Conservation (phyloP, 2,797 vertebrate genomes). For the Liparis tanakae region DNA sequence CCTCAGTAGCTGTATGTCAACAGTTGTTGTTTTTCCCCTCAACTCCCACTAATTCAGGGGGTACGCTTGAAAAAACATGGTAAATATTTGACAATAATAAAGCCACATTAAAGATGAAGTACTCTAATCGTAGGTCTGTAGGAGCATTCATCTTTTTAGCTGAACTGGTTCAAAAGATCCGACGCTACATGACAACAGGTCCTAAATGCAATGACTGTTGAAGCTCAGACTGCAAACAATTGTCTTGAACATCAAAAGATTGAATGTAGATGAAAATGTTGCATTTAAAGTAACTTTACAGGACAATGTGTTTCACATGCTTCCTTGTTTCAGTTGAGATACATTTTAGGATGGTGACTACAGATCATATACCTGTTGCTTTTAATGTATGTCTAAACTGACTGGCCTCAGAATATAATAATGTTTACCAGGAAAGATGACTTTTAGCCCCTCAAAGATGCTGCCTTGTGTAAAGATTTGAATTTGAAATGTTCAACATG, state of each 20-base stretch:
- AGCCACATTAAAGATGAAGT: constrained; percentile 52
- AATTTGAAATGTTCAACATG: background rate
- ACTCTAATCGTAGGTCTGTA: constrained; percentile 43
- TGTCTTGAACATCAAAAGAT: background rate
- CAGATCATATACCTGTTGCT: background rate
- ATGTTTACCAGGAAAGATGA: background rate
- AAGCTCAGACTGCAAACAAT: background rate
- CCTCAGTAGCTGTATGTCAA: background rate
- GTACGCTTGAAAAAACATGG: constrained; percentile 10
- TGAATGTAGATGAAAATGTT: background rate
- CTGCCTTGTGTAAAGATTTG: background rate
- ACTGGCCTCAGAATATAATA: background rate
- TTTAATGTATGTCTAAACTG: background rate
- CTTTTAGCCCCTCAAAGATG: background rate
- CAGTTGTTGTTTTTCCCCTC: background rate
- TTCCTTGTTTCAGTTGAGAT: background rate
- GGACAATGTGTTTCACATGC: background rate
- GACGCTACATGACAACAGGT: constrained; percentile 6
- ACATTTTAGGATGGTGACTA: background rate
- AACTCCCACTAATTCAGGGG: background rate
- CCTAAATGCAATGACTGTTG: background rate
- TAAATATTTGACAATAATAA: constrained; percentile 47
- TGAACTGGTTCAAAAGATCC: constrained; percentile 14
- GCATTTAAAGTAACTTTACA: background rate
- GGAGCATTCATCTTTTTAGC: constrained; percentile 43